Conservation (phyloP, 2,113 vertebrate species). For the Microcebus tavaratra region DNA sequence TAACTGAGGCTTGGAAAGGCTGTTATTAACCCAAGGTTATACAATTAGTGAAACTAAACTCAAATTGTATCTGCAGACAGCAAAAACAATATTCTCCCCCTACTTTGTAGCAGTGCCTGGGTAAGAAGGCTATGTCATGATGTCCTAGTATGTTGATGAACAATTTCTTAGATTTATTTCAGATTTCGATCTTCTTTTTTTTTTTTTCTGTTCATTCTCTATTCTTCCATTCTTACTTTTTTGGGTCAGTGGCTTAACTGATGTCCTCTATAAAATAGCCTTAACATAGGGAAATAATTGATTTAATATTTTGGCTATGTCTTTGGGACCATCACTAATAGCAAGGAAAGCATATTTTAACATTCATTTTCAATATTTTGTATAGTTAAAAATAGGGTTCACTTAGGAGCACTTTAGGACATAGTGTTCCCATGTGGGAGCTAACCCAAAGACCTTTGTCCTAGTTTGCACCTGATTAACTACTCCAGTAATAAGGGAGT, state of each 20-base stretch:
- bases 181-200: not conserved
- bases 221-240: not conserved
- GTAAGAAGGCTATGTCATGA: not conserved
- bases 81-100: not conserved
- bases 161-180: not conserved
- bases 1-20: not conserved
- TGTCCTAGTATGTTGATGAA: not conserved
- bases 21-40: not conserved
- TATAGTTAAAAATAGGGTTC: constrained; percentile 58
- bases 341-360: not conserved
- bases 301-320: not conserved
- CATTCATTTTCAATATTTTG: not conserved
- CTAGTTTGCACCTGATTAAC: constrained; percentile 74
- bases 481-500: constrained; percentile 49
- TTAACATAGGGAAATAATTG: not conserved
- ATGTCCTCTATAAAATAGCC: not conserved
- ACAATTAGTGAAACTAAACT: not conserved
- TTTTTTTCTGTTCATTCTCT: not conserved
- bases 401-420: constrained; percentile 48
- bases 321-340: not conserved
- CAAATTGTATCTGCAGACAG: not conserved
- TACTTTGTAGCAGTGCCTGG: not conserved
- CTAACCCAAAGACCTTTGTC: constrained; percentile 48
- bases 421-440: constrained; percentile 53
- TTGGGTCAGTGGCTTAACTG: not conserved